These are phyloP conservation scores for Betta splendens DNA, from an alignment of 2,797 vertebrate genomes.

Conservation along the genomic window DNA sequence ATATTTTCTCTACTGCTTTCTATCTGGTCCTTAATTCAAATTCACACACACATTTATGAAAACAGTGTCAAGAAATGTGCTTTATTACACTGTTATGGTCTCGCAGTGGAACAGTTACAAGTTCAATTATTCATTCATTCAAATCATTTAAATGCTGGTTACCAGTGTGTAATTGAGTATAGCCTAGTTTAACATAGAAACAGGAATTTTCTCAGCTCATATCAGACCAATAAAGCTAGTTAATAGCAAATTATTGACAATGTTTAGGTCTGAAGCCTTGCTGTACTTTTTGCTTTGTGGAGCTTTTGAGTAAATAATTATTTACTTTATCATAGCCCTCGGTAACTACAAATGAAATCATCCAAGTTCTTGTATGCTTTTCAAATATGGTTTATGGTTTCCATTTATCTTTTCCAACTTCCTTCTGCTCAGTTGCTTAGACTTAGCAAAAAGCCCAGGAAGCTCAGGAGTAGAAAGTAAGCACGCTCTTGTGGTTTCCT, in stretches of 20 bases:
- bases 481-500: conserved; percentile 97
- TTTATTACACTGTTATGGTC: neutral
- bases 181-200: too few relatives aligned
- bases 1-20: neutral
- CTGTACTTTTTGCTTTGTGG: too few relatives aligned
- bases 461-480: conserved; percentile 96
- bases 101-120: conserved; percentile 3
- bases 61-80: conserved; percentile 6
- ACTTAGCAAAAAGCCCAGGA: conserved; percentile 78
- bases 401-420: conserved; percentile 22
- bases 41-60: conserved; percentile 10
- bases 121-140: neutral
- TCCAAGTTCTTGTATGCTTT: conserved; percentile 1
- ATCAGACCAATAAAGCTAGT: too few relatives aligned
- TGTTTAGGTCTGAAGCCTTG: too few relatives aligned
- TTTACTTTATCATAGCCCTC: too few relatives aligned
- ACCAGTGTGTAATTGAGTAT: too few relatives aligned
- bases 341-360: too few relatives aligned
- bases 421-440: neutral
- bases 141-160: too few relatives aligned
- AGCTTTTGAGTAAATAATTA: too few relatives aligned
- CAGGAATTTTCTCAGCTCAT: too few relatives aligned
- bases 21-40: conserved; percentile 2
- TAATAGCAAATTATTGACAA: too few relatives aligned
- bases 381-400: conserved; percentile 14